phyloP scores from a whole-genome alignment of 2,888 invertebrate species.

The Chymomyza caudatula region DNA sequence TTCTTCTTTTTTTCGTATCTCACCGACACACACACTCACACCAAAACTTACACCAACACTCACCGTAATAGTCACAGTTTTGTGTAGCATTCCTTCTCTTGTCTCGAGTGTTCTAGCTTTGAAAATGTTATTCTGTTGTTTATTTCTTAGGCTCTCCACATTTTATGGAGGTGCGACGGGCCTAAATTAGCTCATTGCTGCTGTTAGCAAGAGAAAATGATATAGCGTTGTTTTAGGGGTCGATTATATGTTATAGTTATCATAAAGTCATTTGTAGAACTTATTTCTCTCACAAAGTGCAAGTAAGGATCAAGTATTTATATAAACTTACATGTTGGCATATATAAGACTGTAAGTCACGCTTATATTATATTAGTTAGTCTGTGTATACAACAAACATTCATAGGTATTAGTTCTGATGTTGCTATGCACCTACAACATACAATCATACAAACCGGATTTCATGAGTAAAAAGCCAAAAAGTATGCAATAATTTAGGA shows the following conservation, averaged over 20 bases:
- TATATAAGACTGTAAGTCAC: background rate
- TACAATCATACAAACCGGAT: background rate
- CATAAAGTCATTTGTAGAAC: too few species aligned
- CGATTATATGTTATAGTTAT: background rate
- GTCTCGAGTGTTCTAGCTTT: background rate
- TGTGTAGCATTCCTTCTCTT: conserved; percentile 25
- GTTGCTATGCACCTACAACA: background rate
- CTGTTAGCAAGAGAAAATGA: background rate
- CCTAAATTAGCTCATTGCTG: background rate
- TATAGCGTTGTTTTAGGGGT: conserved; percentile 19
- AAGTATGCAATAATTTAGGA: conserved; percentile 14
- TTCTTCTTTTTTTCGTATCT: conserved; percentile 15
- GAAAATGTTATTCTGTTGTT: background rate
- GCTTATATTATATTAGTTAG: too few species aligned
- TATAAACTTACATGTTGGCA: too few species aligned
- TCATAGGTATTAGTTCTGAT: background rate
- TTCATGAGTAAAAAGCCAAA: background rate
- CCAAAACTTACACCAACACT: conserved; percentile 11
- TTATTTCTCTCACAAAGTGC: too few species aligned
- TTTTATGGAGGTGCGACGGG: background rate
- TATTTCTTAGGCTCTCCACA: background rate
- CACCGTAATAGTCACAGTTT: conserved; percentile 18
- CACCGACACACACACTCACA: background rate
- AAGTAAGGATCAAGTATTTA: too few species aligned
- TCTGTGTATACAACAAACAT: background rate